Evolutionary conservation across 2,888 invertebrate genomes (phyloP), one percentile per base, ranked within the genome.

Genomic region (Nemotelus pantherinus): DNA sequence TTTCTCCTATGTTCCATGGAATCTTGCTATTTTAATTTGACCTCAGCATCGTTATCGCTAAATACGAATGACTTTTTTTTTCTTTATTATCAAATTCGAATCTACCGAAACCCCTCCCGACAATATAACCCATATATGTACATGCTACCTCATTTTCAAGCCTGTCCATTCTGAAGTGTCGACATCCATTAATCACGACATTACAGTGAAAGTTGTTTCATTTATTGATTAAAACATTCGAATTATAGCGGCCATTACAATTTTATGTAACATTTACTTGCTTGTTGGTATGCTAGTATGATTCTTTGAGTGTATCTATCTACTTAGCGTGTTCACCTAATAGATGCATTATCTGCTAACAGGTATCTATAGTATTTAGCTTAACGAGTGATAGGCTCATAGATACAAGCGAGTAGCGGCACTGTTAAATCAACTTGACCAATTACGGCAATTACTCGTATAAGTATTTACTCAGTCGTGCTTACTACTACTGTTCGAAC

Each of bases 391-490:
- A 70, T 70, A 70, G 39, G 70, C 43, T 6, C 39, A 70, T 70
- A 70, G 53, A 55, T 53, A 70, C 55, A 67, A 67, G 67, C 50
- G 67, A 67, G 39, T 47, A 50, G 57, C 57, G 55, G 70, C 70
- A 70, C 70, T 6, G 70, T 53, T 70, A 70, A 70, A 70, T 70
- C 70, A 70, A 70, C 47, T 53, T 39, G 55, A 55, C 70, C 70
- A 70, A 70, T 70, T 70, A 70, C 70, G 55, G 70, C 70, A 70
- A 70, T 70, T 70, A 70, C 70, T 70, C 70, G 70, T 55, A 70
- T 39, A 70, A 55, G 7, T 41, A 55, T 65, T 47, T 45, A 45
- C 2, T 65, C 39, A 65, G 70, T 70, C 53, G 70, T 70, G 70
- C 70, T 25, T 70, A 70, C 70, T 47, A 70, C 53, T 41, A n/a